A percentile compares a stretch with the other conserved stretches of the same genome.
Conservation (phyloP, 2,888 invertebrate genomes). For the Biston betularia region DNA sequence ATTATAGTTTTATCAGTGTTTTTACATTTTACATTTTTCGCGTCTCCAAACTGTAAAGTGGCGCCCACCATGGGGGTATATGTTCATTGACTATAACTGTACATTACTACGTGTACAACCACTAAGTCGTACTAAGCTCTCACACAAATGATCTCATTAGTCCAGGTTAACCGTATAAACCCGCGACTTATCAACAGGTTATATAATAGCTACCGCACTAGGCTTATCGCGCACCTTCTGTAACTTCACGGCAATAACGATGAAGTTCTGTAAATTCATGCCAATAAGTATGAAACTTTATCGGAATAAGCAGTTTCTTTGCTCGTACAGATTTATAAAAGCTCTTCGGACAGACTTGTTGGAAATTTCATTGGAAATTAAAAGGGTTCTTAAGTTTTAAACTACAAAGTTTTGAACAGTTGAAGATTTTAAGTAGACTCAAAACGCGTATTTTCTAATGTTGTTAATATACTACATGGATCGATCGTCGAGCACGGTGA, state of each 20-base stretch:
- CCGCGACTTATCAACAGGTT: conserved; percentile 20
- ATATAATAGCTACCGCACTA: conserved; percentile 1
- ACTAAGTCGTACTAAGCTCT: conserved; percentile 16
- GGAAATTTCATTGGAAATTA: conserved; percentile 32
- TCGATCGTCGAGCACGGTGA: not conserved
- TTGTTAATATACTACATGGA: not conserved
- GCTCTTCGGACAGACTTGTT: conserved; percentile 19
- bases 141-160: conserved; percentile 27
- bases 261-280: conserved; percentile 28
- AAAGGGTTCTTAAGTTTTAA: conserved; percentile 18
- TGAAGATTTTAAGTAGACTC: conserved; percentile 2
- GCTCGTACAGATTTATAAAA: conserved; percentile 26
- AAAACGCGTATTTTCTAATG: not conserved
- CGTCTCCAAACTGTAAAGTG: not conserved
- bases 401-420: conserved; percentile 21
- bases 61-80: conserved; percentile 3
- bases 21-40: no score
- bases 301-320: conserved; percentile 44
- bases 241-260: conserved; percentile 38
- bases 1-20: no score
- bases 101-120: conserved; percentile 5
- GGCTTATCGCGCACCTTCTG: conserved; percentile 18
- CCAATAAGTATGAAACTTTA: conserved; percentile 45
- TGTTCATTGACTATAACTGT: not conserved
- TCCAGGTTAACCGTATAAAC: conserved; percentile 21